Conservation (phyloP, 2,888 invertebrate species). For the Galeopsomyia nigrocyanea region DNA sequence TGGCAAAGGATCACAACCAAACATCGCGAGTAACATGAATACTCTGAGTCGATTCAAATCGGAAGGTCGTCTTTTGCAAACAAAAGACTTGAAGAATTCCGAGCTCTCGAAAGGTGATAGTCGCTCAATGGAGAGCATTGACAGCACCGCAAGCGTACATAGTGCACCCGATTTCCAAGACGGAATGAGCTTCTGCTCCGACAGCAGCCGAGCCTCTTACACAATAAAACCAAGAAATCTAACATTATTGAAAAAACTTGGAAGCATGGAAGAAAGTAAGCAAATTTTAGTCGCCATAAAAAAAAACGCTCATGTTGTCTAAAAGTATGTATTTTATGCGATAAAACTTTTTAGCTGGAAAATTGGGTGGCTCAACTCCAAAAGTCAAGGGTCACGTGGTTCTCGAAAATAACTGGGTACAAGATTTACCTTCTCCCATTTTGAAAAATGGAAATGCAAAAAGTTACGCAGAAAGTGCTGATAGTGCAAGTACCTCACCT, state of each 20-base stretch:
- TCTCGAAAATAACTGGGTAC: constrained; percentile 59
- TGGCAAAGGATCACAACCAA: constrained; percentile 58
- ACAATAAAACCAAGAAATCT: constrained; percentile 57
- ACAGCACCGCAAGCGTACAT: constrained; percentile 64
- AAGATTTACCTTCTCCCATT: constrained; percentile 63
- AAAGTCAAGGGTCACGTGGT: constrained; percentile 48
- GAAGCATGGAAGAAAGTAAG: constrained; percentile 61
- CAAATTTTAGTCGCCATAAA: constrained; percentile 9
- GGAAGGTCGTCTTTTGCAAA: constrained; percentile 59
- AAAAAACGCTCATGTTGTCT: background rate
- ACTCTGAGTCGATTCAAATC: constrained; percentile 59
- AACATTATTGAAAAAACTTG: constrained; percentile 58
- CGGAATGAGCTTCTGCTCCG: constrained; percentile 63
- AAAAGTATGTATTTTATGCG: background rate
- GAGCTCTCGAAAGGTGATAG: constrained; percentile 55
- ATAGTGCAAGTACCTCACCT: constrained; percentile 50
- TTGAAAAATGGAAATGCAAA: constrained; percentile 52
- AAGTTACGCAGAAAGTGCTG: constrained; percentile 40
- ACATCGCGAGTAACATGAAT: constrained; percentile 53
- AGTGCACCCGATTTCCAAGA: constrained; percentile 67
- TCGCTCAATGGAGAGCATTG: constrained; percentile 65
- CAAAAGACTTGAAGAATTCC: constrained; percentile 47
- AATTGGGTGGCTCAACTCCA: constrained; percentile 52
- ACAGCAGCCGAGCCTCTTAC: constrained; percentile 61
- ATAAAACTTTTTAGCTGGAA: constrained; percentile 25